Base-by-base conservation (phyloP, 2,888 invertebrate species). In the Acanthosepion pharaonis region DNA sequence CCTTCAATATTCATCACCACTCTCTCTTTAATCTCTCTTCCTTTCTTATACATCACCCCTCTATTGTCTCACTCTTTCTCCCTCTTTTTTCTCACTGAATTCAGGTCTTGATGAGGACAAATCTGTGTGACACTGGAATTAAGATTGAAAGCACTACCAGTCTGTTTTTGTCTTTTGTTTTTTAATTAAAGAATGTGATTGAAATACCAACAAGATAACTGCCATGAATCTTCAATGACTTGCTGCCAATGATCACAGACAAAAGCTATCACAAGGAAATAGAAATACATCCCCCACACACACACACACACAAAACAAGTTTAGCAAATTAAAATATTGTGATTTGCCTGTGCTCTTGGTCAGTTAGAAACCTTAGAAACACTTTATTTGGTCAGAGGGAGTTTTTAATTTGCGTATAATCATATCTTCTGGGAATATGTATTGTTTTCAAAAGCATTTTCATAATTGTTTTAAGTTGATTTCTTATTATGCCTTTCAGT, bases 81-180 rank as follows among this genome's bases (percentile, higher is more conserved):
- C 78, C 18, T 78, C n/a, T 78, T 78, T 42, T 78, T 78, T 33
- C 78, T n/a, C 78, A 33, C n/a, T 15, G 33, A n/a, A n/a, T 33
- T 78, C 78, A n/a, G n/a, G n/a, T 78, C 78, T 78, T 78, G n/a
- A n/a, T 33, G 20, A 15, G n/a, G 18, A n/a, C 78, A 78, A 33
- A 78, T 78, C 78, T 78, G 78, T 78, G 78, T 78, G 78, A 78
- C 78, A 78, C 78, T n/a, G n/a, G n/a, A 78, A 78, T 78, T 78
- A 78, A 78, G 78, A 78, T 78, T 33, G 78, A 78, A 78, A n/a
- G n/a, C 78, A 78, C 78, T 15, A 33, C 78, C n/a, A 78, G 33
- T 78, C 78, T 78, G 78, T n/a, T 78, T 78, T 78, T 78, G n/a
- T 78, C 78, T 78, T 78, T n/a, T 78, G n/a, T 78, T 78, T 33